Evolutionary conservation across 2,113 vertebrate genomes (phyloP).

Genomic region (Struthio camelus): DNA sequence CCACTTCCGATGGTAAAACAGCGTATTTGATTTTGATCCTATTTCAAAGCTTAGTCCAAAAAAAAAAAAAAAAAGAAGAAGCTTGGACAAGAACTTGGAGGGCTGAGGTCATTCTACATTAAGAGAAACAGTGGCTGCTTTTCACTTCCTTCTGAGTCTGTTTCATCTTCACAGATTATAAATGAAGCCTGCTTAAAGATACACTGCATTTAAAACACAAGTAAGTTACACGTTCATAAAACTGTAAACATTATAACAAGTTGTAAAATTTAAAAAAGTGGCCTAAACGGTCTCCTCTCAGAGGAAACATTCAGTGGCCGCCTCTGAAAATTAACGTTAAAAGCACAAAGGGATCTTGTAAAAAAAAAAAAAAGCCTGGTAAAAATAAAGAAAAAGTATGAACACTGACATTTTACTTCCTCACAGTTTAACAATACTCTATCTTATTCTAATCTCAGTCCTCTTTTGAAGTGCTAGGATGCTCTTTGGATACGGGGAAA

Average conservation of each 20-base stretch:
- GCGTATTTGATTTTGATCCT: neutral
- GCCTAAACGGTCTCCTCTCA: neutral
- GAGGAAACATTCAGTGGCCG: neutral
- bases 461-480: neutral
- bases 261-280: neutral
- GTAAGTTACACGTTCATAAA: neutral
- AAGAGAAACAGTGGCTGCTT: neutral
- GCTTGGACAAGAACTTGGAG: neutral
- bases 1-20: neutral
- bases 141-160: neutral
- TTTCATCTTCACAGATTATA: neutral
- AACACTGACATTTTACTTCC: neutral
- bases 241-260: neutral
- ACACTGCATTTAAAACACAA: neutral
- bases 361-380: neutral
- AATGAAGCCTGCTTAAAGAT: neutral
- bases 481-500: neutral
- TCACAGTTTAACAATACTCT: neutral
- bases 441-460: neutral
- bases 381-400: neutral
- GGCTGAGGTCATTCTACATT: neutral
- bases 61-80: no score
- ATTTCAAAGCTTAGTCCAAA: neutral
- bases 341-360: neutral
- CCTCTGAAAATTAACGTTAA: neutral